Evolutionary conservation across 2,113 vertebrate species (phyloP).

Genomic region (Danio rerio): GRCz12tu NC_133177.1:18011501-18012000

Average conservation of each 20-base stretch:
- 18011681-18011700: conserved; percentile 40
- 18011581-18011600: conserved; percentile 21
- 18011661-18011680: neutral
- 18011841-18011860: conserved; percentile 58
- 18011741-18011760: conserved; percentile 55
- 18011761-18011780: conserved; percentile 52
- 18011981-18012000: conserved; percentile 67
- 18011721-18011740: conserved; percentile 61
- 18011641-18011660: conserved; percentile 24
- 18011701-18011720: conserved; percentile 49
- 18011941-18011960: conserved; percentile 73
- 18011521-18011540: neutral
- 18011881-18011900: conserved; percentile 76
- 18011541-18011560: neutral
- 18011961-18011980: conserved; percentile 62
- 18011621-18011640: conserved; percentile 31
- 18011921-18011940: conserved; percentile 64
- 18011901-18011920: conserved; percentile 74
- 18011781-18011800: conserved; percentile 57
- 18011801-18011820: conserved; percentile 57
- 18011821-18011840: conserved; percentile 46
- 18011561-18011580: neutral
- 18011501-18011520: too few relatives aligned
- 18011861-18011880: conserved; percentile 56
- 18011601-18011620: conserved; percentile 26